Conservation (phyloP, 2,888 invertebrate genomes). For the Euphydryas editha region DNA sequence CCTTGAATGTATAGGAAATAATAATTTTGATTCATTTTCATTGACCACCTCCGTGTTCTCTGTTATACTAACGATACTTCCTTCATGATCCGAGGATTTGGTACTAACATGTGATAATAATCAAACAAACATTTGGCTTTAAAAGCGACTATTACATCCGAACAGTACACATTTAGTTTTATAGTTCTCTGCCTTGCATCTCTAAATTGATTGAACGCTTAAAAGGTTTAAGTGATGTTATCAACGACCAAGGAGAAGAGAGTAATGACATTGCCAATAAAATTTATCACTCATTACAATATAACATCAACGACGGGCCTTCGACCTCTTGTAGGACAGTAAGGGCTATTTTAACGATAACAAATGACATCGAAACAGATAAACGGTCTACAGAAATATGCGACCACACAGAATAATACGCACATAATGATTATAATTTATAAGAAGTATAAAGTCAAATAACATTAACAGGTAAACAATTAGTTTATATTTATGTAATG, state of each 20-base stretch:
- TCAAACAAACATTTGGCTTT: slow-evolving; percentile 7
- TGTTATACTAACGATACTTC: background rate
- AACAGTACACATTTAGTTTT: slow-evolving; percentile 6
- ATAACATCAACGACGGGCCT: slow-evolving; percentile 39
- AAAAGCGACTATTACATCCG: slow-evolving; percentile 8
- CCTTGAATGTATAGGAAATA: slow-evolving; percentile 18
- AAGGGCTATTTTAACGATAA: slow-evolving; percentile 41
- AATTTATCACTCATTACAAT: slow-evolving; percentile 41
- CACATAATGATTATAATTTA: slow-evolving; percentile 1
- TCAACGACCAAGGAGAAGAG: slow-evolving; percentile 38
- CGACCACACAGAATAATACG: slow-evolving; percentile 33
- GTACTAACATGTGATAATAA: background rate
- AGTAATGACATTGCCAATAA: slow-evolving; percentile 45
- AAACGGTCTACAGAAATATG: slow-evolving; percentile 21
- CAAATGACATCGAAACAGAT: slow-evolving; percentile 32
- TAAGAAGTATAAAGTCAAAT: background rate
- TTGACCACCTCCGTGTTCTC: background rate
- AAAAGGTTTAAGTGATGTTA: slow-evolving; percentile 34
- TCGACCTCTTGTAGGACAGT: slow-evolving; percentile 43
- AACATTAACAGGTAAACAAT: background rate
- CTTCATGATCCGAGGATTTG: background rate
- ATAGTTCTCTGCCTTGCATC: slow-evolving; percentile 14
- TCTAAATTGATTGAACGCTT: slow-evolving; percentile 34
- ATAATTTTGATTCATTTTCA: background rate
- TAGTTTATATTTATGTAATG: background rate